Evolutionary conservation across 2,888 invertebrate species (phyloP).

Genomic region (Tinea pellionella): DNA sequence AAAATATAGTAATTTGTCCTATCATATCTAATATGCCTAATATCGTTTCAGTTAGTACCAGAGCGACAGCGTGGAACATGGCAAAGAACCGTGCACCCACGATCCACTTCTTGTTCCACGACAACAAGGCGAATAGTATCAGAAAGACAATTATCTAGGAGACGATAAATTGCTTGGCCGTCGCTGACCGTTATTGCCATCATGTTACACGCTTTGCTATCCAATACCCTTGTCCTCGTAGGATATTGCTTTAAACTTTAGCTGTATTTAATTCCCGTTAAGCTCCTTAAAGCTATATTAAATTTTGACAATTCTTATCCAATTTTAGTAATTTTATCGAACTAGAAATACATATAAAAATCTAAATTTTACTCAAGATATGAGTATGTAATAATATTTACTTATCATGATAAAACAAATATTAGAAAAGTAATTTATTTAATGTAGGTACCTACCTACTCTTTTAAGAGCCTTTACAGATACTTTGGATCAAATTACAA

Average conservation of each 20-base stretch:
- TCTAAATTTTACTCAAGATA: too few species aligned
- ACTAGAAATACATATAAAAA: too few species aligned
- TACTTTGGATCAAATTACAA: neutral
- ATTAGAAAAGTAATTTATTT: neutral
- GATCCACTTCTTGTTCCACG: constrained; percentile 25
- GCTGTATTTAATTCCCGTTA: constrained; percentile 22
- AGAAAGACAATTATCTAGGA: constrained; percentile 41
- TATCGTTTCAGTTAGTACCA: neutral
- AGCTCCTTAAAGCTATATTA: neutral
- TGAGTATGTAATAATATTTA: too few species aligned
- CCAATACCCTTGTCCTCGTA: constrained; percentile 31
- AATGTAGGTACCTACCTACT: neutral
- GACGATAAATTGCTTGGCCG: constrained; percentile 42
- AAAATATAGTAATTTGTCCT: neutral
- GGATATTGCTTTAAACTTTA: constrained; percentile 36
- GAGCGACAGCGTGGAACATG: constrained; percentile 26
- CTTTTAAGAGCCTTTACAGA: neutral
- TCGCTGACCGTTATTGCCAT: constrained; percentile 34
- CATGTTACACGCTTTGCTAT: constrained; percentile 26
- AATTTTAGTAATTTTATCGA: too few species aligned
- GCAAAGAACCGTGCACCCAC: constrained; percentile 34
- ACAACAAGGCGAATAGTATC: constrained; percentile 5
- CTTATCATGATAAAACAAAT: neutral
- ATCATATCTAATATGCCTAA: neutral
- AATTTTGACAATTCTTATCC: too few species aligned